Conservation (phyloP, 2,797 vertebrate genomes). For the Potorous gilbertii region DNA sequence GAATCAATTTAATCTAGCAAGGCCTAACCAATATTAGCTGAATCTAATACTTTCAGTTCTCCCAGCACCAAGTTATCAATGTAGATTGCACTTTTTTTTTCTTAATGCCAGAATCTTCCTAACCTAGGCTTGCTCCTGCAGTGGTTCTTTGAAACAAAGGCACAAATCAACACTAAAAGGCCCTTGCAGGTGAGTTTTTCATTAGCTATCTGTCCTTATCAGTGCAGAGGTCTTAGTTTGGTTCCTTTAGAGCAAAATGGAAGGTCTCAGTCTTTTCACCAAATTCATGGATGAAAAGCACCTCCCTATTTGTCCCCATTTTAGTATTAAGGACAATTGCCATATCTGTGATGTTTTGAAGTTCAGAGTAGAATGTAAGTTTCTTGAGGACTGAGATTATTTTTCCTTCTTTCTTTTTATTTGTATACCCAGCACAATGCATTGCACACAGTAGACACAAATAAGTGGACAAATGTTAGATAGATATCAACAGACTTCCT, state of each 20-base stretch:
- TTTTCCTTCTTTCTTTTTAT: too few species aligned
- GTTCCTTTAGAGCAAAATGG: neutral
- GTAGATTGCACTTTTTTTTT: neutral
- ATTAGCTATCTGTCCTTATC: neutral
- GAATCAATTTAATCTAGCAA: neutral
- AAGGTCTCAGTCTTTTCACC: neutral
- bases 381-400: neutral
- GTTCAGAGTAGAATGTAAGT: neutral
- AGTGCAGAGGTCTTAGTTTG: too few species aligned
- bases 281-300: neutral
- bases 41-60: neutral
- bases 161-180: neutral
- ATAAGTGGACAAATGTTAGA: neutral
- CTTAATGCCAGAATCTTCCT: neutral
- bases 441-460: neutral
- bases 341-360: neutral
- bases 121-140: neutral
- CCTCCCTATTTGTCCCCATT: neutral
- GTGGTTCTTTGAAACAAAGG: neutral
- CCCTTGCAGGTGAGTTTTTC: neutral
- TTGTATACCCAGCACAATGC: too few species aligned
- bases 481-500: neutral
- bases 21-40: neutral
- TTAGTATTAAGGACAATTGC: neutral
- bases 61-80: neutral